A percentile compares a stretch with the other conserved stretches of the same genome.
Conservation (phyloP, 2,888 invertebrate species). For the Leptinotarsa juncta region DNA sequence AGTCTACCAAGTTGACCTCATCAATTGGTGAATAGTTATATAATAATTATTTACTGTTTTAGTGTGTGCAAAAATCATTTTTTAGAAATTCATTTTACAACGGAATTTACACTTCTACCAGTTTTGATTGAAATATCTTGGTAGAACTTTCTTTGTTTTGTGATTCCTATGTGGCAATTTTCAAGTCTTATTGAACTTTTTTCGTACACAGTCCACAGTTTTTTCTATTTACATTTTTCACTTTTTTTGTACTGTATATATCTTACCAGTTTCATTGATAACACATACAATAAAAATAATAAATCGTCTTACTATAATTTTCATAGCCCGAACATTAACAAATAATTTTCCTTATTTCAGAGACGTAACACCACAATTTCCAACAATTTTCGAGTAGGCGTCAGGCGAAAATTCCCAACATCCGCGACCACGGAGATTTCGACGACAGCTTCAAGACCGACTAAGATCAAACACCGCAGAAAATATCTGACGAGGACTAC, state of each 20-base stretch:
- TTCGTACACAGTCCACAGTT: too few species aligned
- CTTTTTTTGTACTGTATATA: background rate
- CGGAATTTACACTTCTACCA: too few species aligned
- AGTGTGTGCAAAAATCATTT: too few species aligned
- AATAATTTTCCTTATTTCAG: slow-evolving; percentile 28
- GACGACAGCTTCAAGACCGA: slow-evolving; percentile 35
- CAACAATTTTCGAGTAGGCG: slow-evolving; percentile 28
- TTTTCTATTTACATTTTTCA: background rate
- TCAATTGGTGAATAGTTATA: too few species aligned
- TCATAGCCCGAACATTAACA: background rate
- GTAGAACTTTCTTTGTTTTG: too few species aligned
- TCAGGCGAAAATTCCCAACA: slow-evolving; percentile 24
- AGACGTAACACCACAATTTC: slow-evolving; percentile 27
- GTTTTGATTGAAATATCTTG: too few species aligned
- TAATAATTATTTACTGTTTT: too few species aligned
- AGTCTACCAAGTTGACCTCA: too few species aligned
- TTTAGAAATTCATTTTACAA: too few species aligned
- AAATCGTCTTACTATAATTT: background rate
- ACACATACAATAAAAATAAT: background rate
- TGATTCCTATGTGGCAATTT: too few species aligned
- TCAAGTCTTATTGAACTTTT: too few species aligned
- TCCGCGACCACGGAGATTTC: slow-evolving; percentile 20
- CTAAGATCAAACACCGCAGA: slow-evolving; percentile 24
- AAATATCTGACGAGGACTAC: slow-evolving; percentile 45
- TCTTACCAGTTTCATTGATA: background rate